A percentile compares a stretch with the other conserved stretches of the same genome.
These are phyloP conservation scores for Zoroaster sp. DNA, from an alignment of 53 echinoderm and acorn worm genomes.

Conservation along the genomic window DNA sequence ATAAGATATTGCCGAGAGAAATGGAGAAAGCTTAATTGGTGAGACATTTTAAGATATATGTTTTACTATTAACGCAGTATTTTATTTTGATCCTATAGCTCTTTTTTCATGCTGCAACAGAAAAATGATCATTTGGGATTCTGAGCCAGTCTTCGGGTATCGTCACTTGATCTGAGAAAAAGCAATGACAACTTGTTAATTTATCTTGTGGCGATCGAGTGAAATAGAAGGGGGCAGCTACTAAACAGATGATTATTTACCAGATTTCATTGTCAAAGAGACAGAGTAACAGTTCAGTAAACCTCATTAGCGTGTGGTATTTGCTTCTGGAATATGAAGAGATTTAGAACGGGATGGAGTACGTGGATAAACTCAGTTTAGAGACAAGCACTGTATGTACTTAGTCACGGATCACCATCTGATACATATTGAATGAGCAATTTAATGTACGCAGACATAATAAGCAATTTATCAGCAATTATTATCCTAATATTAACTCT, in stretches of 20 bases:
- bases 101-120: not conserved
- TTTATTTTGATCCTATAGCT: not conserved
- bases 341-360: not conserved
- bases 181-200: not conserved
- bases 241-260: not conserved
- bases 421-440: not conserved
- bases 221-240: not conserved
- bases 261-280: not conserved
- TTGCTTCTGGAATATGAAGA: not conserved
- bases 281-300: not conserved
- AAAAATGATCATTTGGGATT: slow-evolving; percentile 9
- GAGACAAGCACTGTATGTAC: not conserved
- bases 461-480: not conserved
- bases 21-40: not conserved
- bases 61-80: not conserved
- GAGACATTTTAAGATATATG: not conserved
- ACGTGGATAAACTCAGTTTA: not conserved
- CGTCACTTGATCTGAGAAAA: not conserved
- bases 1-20: not conserved
- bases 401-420: not conserved
- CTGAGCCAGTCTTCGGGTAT: not conserved
- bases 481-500: no score
- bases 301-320: not conserved
- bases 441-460: not conserved
- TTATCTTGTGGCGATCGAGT: not conserved